Conservation (phyloP, 1,140 invertebrate species). For the Chelonus insularis region DNA sequence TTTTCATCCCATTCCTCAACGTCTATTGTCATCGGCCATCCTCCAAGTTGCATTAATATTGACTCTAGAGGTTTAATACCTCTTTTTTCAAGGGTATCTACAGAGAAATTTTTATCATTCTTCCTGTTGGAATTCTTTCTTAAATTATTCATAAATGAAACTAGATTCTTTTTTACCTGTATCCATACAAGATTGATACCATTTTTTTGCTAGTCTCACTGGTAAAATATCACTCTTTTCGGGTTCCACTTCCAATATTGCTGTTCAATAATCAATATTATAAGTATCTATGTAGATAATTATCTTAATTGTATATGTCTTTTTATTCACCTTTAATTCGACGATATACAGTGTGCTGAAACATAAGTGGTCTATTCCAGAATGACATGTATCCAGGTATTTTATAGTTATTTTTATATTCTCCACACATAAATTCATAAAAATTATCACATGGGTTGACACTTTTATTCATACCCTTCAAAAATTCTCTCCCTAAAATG, state of each 20-base stretch:
- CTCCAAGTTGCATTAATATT: slow-evolving; percentile 34
- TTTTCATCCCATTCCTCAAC: slow-evolving; percentile 33
- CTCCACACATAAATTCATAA: slow-evolving; percentile 27
- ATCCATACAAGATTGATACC: slow-evolving; percentile 34
- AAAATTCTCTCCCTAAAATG: slow-evolving; percentile 22
- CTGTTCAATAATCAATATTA: slow-evolving; percentile 27
- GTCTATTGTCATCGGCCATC: slow-evolving; percentile 42
- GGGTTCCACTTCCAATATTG: slow-evolving; percentile 11
- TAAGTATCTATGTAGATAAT: no score
- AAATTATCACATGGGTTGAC: slow-evolving; percentile 31
- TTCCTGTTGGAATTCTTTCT: no score
- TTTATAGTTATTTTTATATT: slow-evolving; percentile 7
- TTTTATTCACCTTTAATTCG: slow-evolving; percentile 18
- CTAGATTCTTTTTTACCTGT: slow-evolving; percentile 19
- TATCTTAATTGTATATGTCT: no score
- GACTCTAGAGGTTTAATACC: slow-evolving; percentile 30
- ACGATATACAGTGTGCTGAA: slow-evolving; percentile 5
- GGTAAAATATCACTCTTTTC: slow-evolving; percentile 24
- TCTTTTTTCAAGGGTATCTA: slow-evolving; percentile 24
- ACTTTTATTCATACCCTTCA: slow-evolving; percentile 23
- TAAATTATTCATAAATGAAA: background rate
- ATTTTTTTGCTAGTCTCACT: slow-evolving; percentile 34
- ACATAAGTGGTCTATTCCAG: slow-evolving; percentile 12
- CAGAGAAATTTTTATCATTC: no score
- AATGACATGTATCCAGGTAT: slow-evolving; percentile 8